Base-by-base conservation (phyloP, 2,797 vertebrate species). In the Megalops cyprinoides region DNA sequence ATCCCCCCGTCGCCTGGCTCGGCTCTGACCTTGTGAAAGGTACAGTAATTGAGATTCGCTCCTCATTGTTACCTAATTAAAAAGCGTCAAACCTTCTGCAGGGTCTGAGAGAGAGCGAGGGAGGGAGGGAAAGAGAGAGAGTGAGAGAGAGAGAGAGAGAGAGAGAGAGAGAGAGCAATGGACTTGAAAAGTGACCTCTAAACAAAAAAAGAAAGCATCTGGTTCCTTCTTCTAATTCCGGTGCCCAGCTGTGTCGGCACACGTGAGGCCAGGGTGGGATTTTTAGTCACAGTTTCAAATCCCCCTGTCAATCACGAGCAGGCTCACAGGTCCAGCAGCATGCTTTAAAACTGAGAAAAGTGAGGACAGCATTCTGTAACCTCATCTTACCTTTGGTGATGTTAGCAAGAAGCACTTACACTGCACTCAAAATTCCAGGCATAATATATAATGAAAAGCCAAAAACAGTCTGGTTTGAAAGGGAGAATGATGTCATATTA, bases 41-140 rank as follows among this genome's bases (percentile, higher is more conserved):
- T 53, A 77, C 56, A 58, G 86, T 89, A 89, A 90, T 85, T 89
- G 86, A 90, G 87, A 92, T 87, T 89, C 82, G 82, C 84, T 82
- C 87, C 86, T 88, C 85, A 90, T 82, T 87, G 87, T 88, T 85
- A 78, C 69, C 79, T 87, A 90, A 92, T 93, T 89, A 91, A 88
- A 87, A 90, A 83, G 80, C 80, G 74, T 78, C 67, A 80, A 82
- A 86, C 84, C 76, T 85, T 83, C 84, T 85, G 77, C 77, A 81
- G 78, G 6, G 39, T 25, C 37, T 44, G 60, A 23, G 42, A 31
- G n/a, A 69, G 15, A 7, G 74, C 8, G 42, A 48, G 39, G n/a
- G 71, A 20, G 25, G 48, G 10, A 28, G 28, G n/a, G 2, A 74
- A 44, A 48, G 25, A 76, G 51, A 82, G 81, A 82, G 87, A 79